These are phyloP conservation scores for Trachythela sp. DNA, from an alignment of 64 coral and sea anemone genomes.

Conservation along the genomic window DNA sequence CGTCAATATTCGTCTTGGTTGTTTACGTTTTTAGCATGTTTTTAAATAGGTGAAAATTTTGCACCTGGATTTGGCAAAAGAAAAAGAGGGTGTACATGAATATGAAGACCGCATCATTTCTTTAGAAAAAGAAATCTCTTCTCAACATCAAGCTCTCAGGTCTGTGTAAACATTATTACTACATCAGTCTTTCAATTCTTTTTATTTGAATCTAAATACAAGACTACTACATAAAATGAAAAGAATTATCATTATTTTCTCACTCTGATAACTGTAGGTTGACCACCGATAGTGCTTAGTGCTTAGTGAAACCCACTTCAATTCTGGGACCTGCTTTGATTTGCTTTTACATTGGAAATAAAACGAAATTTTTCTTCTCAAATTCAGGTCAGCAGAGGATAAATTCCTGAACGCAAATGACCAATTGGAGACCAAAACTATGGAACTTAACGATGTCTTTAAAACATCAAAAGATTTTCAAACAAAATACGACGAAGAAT, in stretches of 20 bases:
- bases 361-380: no score
- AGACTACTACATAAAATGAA: no score
- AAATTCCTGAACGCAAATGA: conserved; percentile 60
- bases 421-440: conserved; percentile 63
- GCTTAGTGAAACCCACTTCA: no score
- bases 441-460: conserved; percentile 63
- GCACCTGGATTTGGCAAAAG: conserved; percentile 66
- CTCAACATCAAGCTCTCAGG: conserved; percentile 77
- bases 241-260: no score
- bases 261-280: no score
- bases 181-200: not conserved
- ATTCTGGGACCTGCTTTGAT: no score
- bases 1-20: no score
- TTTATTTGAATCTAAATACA: not conserved
- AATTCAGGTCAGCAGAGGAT: conserved; percentile 60
- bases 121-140: conserved; percentile 72
- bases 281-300: no score
- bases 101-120: conserved; percentile 87
- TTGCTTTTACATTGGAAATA: no score
- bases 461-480: conserved; percentile 66
- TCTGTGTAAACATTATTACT: not conserved
- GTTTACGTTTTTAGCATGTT: not conserved
- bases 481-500: conserved; percentile 77
- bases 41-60: conserved; percentile 69
- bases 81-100: conserved; percentile 55